Base-by-base conservation (phyloP, 2,797 vertebrate genomes). In the Ispidina picta region DNA sequence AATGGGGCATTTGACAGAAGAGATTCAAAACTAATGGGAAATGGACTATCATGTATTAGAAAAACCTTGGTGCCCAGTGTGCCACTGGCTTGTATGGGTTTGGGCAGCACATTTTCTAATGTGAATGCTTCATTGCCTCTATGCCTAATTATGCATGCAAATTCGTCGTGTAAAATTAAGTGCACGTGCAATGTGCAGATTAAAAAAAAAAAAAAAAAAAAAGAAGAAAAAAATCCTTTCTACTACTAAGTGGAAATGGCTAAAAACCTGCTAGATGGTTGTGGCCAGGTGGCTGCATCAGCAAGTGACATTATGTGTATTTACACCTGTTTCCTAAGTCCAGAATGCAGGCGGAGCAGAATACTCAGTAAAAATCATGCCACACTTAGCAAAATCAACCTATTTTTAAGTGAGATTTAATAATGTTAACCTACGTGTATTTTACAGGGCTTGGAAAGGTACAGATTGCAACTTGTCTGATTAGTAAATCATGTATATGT, bases 1-100 rank as follows among this genome's bases (percentile, higher is more conserved):
- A 90, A 59, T 48, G 76, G 52, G 54, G 81, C 58, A 86, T 88
- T 94, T 91, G 91, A 89, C 76, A 72, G 75, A 60, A 31, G 81
- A 91, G 63, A 75, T 18, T 89, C 77, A 72, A 77, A 74, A 22
- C 65, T 37, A 80, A n/a, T 1, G 2, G 81, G 46, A 78, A 82
- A 74, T 26, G 66, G 85, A 48, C 84, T 80, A 49, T 63, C 71
- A 2, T 8, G 29, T 64, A 23, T 66, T 35, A 72, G 68, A 81
- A 89, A 86, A 86, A 63, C 43, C 66, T 58, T 41, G 58, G 70
- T 74, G 58, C 71, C 81, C 71, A 87, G 83, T 4, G 72, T 68
- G 54, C 37, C 41, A 37, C 54, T 16, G 37, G 46, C 60, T 73
- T 77, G n/a, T 29, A 33, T 25, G 39, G 58, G 23, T 71, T 77